Percentiles rank a stretch among this genome's conserved stretches.
Conservation (phyloP, 53 echinoderm and acorn worm genomes). For the Stichopus horrens region DNA sequence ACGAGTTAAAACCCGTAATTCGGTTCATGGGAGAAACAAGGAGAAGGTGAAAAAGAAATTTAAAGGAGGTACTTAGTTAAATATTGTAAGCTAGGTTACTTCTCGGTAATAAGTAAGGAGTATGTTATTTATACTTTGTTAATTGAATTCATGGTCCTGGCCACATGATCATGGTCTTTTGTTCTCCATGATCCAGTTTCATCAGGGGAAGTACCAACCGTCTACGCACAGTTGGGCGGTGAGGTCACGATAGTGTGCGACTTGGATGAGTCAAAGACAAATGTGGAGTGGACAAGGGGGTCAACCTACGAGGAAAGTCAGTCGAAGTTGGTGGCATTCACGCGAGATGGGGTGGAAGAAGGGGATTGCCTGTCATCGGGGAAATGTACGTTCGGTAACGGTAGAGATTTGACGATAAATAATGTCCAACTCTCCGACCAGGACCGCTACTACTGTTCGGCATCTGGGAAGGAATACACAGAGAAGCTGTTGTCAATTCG, state of each 20-base stretch:
- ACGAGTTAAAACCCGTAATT: too few species aligned
- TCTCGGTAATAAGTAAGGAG: too few species aligned
- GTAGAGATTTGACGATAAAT: not conserved
- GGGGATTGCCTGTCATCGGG: not conserved
- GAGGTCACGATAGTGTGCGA: not conserved
- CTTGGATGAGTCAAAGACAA: not conserved
- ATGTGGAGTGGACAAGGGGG: slow-evolving; percentile 4
- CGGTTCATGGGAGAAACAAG: too few species aligned
- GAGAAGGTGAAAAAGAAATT: too few species aligned
- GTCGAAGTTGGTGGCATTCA: not conserved
- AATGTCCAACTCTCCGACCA: not conserved
- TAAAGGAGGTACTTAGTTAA: too few species aligned
- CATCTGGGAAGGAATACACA: not conserved
- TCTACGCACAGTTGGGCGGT: slow-evolving; percentile 8
- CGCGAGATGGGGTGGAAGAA: not conserved
- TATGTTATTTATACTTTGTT: too few species aligned
- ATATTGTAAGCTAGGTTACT: too few species aligned
- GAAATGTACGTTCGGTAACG: not conserved
- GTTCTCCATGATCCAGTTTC: not conserved
- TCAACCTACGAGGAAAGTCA: not conserved
- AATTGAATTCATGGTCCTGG: too few species aligned
- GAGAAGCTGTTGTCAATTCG: not conserved
- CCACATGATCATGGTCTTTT: too few species aligned
- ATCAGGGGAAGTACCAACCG: not conserved
- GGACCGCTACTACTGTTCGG: not conserved